Evolutionary conservation across 2,888 invertebrate species (phyloP), one percentile per base, ranked within the genome.

Genomic region (Amiota communis): DNA sequence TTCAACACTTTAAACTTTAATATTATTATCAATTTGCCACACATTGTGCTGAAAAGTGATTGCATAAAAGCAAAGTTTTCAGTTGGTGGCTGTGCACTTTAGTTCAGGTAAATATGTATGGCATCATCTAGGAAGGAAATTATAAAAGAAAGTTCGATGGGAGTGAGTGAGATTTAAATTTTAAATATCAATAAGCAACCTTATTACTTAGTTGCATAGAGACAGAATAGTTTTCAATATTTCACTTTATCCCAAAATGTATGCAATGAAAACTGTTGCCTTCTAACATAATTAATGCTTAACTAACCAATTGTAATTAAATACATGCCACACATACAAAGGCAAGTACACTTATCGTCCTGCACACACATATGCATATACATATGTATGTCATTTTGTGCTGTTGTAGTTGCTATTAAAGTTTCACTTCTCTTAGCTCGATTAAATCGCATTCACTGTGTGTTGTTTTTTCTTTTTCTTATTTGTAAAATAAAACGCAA

Each of bases 251-350:
- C n/a, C 36, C 36, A 36, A 23, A 23, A 23, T 23, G 3, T 3
- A 23, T 23, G 3, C 36, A 36, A 36, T 6, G 36, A 36, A 36
- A 36, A 36, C 2, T 36, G 36, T 36, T 36, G 36, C 36, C 36
- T 36, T 36, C 6, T 36, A 36, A 36, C 8, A 36, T 36, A 36
- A 36, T 36, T 6, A 36, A 36, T 47, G 36, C 47, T 46, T 36
- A 36, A 46, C 12, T 13, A 72, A 72, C 70, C 74, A 72, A 72
- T 74, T 76, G 64, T 64, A 36, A 36, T 83, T 84, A 84, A 85
- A 82, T 84, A 82, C 85, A 77, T 36, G 79, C 74, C 75, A 77
- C 76, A 76, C 65, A 81, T 77, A 73, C 36, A 48, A 46, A 36
- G 11, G 73, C 63, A 71, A 59, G 57, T 59, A 63, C 65, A 71